Conservation (phyloP, 2,888 invertebrate genomes). For the Petrolisthes manimaculis region DNA sequence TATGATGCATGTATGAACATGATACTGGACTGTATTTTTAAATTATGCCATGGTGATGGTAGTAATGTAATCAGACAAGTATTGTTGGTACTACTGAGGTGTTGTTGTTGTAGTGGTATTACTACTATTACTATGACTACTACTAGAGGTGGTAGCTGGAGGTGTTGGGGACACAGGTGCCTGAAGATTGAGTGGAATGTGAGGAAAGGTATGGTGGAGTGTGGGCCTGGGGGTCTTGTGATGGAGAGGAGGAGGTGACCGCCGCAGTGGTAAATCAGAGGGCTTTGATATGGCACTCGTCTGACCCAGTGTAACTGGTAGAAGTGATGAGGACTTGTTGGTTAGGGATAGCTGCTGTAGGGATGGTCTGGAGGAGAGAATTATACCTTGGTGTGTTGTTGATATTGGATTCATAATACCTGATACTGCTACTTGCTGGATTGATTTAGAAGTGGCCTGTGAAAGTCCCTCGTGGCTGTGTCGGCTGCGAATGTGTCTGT, state of each 20-base stretch:
- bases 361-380: constrained; percentile 16
- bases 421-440: neutral
- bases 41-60: no score
- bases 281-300: neutral
- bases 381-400: neutral
- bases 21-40: no score
- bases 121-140: neutral
- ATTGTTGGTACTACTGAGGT: neutral
- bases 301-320: neutral
- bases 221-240: neutral
- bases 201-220: neutral
- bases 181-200: neutral
- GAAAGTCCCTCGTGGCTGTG: constrained; percentile 20
- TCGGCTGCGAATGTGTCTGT: constrained; percentile 51
- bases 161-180: neutral
- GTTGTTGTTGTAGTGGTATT: neutral
- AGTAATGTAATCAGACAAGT: no score
- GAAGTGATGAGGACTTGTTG: neutral
- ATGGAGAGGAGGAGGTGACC: neutral
- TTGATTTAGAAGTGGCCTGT: neutral
- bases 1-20: no score
- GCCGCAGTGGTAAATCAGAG: neutral
- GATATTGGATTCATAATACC: neutral
- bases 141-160: neutral
- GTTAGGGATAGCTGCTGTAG: constrained; percentile 26